Conservation (phyloP, 2,888 invertebrate species). For the Xestia rhomboidea region DNA sequence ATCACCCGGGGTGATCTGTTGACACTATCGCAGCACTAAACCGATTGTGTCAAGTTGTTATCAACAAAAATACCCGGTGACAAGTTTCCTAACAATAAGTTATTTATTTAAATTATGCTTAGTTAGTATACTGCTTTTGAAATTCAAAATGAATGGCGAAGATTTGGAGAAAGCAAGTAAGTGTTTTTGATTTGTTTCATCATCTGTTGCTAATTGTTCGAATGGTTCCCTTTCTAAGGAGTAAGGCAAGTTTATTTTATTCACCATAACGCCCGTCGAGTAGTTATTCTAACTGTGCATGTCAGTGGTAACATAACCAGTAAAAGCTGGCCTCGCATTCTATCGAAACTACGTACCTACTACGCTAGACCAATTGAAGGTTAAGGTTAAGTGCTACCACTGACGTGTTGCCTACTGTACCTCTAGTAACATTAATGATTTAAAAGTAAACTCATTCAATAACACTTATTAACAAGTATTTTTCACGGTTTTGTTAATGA, state of each 20-base stretch:
- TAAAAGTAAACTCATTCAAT: no score
- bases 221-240: neutral
- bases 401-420: neutral
- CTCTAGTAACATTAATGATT: neutral
- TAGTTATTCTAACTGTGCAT: neutral
- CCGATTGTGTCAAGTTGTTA: conserved; percentile 37
- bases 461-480: no score
- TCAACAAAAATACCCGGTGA: conserved; percentile 8
- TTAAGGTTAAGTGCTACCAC: neutral
- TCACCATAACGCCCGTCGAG: neutral
- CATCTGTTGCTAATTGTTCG: neutral
- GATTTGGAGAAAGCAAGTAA: conserved; percentile 61
- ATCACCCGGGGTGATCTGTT: conserved; percentile 23
- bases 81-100: conserved; percentile 5
- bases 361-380: neutral
- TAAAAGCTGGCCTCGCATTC: neutral
- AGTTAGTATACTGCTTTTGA: conserved; percentile 7
- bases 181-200: conserved; percentile 24
- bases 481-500: neutral
- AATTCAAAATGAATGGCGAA: conserved; percentile 64
- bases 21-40: conserved; percentile 42
- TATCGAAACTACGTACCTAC: neutral
- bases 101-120: conserved; percentile 18
- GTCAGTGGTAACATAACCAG: neutral
- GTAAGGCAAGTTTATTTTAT: neutral